These are phyloP conservation scores for Mamestra brassicae DNA, from an alignment of 2,888 invertebrate species.

Conservation along the genomic window DNA sequence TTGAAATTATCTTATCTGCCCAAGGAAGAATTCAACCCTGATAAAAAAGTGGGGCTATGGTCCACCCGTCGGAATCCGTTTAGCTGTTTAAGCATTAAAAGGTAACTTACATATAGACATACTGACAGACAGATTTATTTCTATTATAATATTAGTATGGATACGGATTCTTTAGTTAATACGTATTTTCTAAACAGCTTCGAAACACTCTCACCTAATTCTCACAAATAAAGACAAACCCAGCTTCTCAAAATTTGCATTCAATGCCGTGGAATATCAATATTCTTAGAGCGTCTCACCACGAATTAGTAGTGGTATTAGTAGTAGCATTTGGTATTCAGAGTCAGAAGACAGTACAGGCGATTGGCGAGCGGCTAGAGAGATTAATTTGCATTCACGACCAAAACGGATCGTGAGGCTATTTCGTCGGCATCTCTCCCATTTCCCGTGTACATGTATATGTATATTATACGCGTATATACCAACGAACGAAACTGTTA, in stretches of 20 bases:
- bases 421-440: conserved; percentile 82
- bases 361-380: conserved; percentile 75
- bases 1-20: too few species aligned
- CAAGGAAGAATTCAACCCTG: too few species aligned
- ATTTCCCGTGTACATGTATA: conserved; percentile 80
- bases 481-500: conserved; percentile 65
- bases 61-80: too few species aligned
- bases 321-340: conserved; percentile 78
- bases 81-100: too few species aligned
- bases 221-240: conserved; percentile 1
- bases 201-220: neutral
- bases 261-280: conserved; percentile 46
- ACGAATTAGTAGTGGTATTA: conserved; percentile 71
- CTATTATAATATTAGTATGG: too few species aligned
- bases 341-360: conserved; percentile 75
- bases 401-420: conserved; percentile 86
- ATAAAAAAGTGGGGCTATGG: too few species aligned
- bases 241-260: conserved; percentile 25
- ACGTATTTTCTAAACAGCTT: neutral
- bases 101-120: too few species aligned
- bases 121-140: too few species aligned
- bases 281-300: conserved; percentile 63
- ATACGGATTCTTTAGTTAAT: too few species aligned
- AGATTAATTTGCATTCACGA: conserved; percentile 88
- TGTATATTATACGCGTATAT: conserved; percentile 35